phyloP scores from a whole-genome alignment of 2,113 vertebrate genomes.

The Periophthalmus modestus region DNA sequence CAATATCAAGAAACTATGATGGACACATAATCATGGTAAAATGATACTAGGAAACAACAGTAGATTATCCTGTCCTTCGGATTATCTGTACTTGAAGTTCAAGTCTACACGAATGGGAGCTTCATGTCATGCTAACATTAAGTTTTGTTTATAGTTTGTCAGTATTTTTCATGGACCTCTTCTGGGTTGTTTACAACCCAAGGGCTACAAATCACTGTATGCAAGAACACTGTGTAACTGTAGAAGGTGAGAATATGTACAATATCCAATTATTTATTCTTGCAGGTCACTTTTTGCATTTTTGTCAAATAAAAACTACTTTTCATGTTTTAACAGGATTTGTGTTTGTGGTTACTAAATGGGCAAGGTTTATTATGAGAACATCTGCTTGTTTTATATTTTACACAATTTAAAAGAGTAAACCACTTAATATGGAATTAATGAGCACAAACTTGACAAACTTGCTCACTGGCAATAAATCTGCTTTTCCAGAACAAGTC shows the following conservation, averaged over 20 bases:
- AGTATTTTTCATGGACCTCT: not conserved
- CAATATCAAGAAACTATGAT: not conserved
- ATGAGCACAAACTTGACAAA: not conserved
- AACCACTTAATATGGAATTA: not conserved
- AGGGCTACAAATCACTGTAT: constrained; percentile 24
- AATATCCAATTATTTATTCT: not conserved
- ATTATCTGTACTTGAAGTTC: constrained; percentile 9
- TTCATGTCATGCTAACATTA: not conserved
- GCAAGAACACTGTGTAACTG: constrained; percentile 25
- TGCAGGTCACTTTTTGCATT: constrained; percentile 1
- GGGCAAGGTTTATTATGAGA: constrained; percentile 70
- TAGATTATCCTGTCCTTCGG: too few species aligned
- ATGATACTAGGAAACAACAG: not conserved
- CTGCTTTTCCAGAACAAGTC: constrained; percentile 36
- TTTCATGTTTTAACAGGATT: not conserved
- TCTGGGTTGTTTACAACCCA: constrained; percentile 26
- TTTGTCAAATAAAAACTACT: constrained; percentile 7
- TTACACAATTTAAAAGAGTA: not conserved
- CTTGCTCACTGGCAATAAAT: constrained; percentile 44
- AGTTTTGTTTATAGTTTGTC: not conserved
- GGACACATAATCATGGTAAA: not conserved
- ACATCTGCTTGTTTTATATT: constrained; percentile 54
- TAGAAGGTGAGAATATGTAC: constrained; percentile 2
- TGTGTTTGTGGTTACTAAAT: constrained; percentile 16
- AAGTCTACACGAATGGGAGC: not conserved